phyloP scores from a whole-genome alignment of 1,140 invertebrate genomes.

The Odontomachus brunneus region DNA sequence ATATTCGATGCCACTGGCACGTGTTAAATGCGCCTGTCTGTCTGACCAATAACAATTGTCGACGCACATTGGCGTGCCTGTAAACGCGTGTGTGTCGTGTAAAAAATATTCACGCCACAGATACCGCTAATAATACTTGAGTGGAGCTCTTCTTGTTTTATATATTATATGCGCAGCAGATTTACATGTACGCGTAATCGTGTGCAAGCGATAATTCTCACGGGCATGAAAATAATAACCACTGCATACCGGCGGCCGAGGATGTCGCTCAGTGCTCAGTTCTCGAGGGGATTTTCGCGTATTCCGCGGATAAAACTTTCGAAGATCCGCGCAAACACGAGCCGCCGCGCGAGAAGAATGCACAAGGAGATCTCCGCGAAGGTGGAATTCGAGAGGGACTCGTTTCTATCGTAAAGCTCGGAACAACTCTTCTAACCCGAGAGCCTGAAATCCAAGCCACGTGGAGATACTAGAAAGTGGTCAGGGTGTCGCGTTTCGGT shows the following conservation, averaged over 20 bases:
- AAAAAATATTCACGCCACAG: conserved; percentile 21
- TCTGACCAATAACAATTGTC: conserved; percentile 39
- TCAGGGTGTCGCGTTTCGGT: conserved; percentile 67
- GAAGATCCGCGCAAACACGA: conserved; percentile 51
- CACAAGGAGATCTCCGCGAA: conserved; percentile 29
- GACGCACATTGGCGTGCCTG: background rate
- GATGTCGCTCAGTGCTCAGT: background rate
- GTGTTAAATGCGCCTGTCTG: conserved; percentile 3
- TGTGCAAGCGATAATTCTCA: background rate
- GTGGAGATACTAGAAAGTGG: conserved; percentile 69
- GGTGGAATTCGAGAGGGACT: conserved; percentile 40
- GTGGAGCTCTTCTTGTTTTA: background rate
- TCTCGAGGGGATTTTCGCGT: background rate
- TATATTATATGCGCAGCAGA: background rate
- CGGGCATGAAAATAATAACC: background rate
- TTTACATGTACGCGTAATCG: no score
- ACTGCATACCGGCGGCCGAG: no score
- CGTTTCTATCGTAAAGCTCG: conserved; percentile 59
- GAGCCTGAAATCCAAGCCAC: conserved; percentile 64
- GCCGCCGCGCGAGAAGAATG: conserved; percentile 15
- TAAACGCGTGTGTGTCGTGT: background rate
- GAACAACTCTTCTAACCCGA: conserved; percentile 61
- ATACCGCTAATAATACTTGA: background rate
- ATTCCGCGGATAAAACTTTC: conserved; percentile 36
- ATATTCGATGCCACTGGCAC: conserved; percentile 7